Evolutionary conservation across 2,797 vertebrate genomes (phyloP).

Genomic region (Falco concolor): DNA sequence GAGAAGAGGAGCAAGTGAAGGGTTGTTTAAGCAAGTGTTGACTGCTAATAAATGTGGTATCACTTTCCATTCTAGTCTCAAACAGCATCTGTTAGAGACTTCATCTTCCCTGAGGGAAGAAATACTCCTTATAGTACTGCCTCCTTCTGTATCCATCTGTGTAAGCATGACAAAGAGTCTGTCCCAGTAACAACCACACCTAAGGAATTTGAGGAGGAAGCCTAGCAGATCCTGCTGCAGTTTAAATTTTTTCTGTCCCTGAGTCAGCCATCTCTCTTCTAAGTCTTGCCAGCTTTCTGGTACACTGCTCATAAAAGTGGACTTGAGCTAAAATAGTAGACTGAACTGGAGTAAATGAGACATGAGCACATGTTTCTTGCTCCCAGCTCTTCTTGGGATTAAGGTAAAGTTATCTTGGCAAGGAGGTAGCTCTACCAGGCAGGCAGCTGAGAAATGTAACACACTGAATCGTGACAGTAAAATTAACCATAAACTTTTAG

Average conservation of each 20-base stretch:
- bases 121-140: neutral
- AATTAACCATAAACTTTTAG: neutral
- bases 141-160: neutral
- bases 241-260: neutral
- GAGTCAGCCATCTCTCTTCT: neutral
- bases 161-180: neutral
- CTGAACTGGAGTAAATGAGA: neutral
- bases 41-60: neutral
- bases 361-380: neutral
- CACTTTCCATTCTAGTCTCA: neutral
- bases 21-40: neutral
- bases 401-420: neutral
- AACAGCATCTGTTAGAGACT: neutral
- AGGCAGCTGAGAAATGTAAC: neutral
- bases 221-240: neutral
- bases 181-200: neutral
- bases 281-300: neutral
- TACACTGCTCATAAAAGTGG: neutral
- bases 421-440: neutral
- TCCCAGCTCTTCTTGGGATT: neutral
- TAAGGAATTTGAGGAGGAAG: neutral
- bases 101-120: neutral
- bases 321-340: neutral
- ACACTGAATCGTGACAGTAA: neutral
- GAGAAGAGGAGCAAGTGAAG: neutral